Evolutionary conservation across 2,888 invertebrate genomes (phyloP), one percentile per base, ranked within the genome.

Genomic region (Synanthedon tipuliformis): DNA sequence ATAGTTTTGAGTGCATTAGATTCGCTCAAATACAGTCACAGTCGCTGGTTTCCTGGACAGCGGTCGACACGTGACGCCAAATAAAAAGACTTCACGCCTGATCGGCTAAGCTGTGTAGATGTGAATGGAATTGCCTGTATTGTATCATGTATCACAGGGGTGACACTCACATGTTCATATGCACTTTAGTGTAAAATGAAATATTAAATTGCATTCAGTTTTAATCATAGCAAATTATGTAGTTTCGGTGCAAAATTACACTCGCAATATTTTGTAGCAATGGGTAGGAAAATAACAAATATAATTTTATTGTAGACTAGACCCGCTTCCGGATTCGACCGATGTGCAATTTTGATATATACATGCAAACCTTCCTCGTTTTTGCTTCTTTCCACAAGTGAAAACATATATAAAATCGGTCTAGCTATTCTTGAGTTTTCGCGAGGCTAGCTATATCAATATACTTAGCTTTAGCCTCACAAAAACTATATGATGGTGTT

Each of bases 41-140:
- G 67, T 72, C 62, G 62, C 66, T 66, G 79, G 84, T 83, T 85
- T 85, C 84, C 84, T 84, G 85, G 72, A 74, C 79, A 78, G 62
- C 66, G 79, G 71, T 64, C 69, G 79, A 71, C 86, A 85, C 86
- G 87, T 81, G 86, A 75, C 86, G 76, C 63, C 73, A 73, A 80
- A 80, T 81, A 84, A 83, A 86, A 85, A 81, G 78, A 77, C 76
- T 86, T 80, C 81, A 85, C 84, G 86, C 80, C 79, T 79, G 84
- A 86, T 81, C 77, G 68, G 71, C 69, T 75, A 62, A 54, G 65
- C 71, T 71, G 76, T 78, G 72, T 73, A 75, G 76, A 85, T 85
- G 76, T 73, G 83, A 85, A 86, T 81, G 69, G 84, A 81, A 86
- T 86, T 85, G 80, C 76, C 82, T 70, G 75, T 74, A 83, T 83